Evolutionary conservation across 2,797 vertebrate genomes (phyloP).

Genomic region (Enteromius trimaculatus): DNA sequence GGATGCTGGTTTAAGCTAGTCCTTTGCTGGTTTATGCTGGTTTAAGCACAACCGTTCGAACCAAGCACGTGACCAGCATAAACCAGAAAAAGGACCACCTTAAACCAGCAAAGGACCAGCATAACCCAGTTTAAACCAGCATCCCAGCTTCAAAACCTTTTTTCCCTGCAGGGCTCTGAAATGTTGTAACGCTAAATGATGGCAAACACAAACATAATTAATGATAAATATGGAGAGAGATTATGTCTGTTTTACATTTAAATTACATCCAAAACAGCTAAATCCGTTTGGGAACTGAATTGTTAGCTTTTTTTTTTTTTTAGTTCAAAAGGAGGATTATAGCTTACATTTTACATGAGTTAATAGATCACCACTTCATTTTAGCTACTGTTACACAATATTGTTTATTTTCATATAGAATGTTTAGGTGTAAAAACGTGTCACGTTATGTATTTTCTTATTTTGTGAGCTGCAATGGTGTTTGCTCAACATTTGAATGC

Average conservation of each 20-base stretch:
- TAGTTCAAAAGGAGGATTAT: not conserved
- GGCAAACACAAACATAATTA: conserved; percentile 15
- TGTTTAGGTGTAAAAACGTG: not conserved
- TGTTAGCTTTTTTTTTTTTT: not conserved
- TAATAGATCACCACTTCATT: not conserved
- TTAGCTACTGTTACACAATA: not conserved
- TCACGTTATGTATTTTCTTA: not conserved
- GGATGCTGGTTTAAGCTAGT: too few relatives aligned
- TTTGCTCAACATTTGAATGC: not conserved
- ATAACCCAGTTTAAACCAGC: too few relatives aligned
- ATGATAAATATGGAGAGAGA: conserved; percentile 13
- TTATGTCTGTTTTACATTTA: conserved; percentile 15
- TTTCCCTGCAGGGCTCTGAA: not conserved
- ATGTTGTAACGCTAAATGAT: conserved; percentile 11
- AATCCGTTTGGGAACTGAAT: not conserved
- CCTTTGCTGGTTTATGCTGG: too few relatives aligned
- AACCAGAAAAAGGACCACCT: too few relatives aligned
- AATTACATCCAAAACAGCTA: not conserved
- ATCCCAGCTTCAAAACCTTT: too few relatives aligned
- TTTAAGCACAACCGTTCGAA: too few relatives aligned
- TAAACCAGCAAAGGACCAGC: too few relatives aligned
- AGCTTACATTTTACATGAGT: not conserved
- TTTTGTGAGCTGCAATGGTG: not conserved
- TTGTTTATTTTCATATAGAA: not conserved
- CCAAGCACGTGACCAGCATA: too few relatives aligned